Conservation (phyloP, 2,888 invertebrate genomes). For the Odontocerum albicorne region DNA sequence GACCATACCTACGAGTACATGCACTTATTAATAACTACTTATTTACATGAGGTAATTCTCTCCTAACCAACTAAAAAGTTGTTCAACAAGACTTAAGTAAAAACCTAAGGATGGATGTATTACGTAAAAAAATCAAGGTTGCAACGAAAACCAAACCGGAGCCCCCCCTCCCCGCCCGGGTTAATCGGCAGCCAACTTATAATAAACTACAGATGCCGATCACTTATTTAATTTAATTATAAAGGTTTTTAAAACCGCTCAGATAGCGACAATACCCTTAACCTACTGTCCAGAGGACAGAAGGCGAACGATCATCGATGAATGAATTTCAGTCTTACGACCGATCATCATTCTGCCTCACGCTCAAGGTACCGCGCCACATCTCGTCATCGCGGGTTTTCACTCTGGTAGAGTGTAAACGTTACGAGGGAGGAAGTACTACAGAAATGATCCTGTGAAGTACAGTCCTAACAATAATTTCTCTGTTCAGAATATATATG, state of each 20-base stretch:
- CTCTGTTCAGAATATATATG: neutral
- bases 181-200: no score
- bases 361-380: conserved; percentile 39
- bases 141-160: no score
- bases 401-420: conserved; percentile 33
- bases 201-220: no score
- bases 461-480: conserved; percentile 29
- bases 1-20: no score
- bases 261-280: conserved; percentile 33
- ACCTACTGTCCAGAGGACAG: conserved; percentile 20
- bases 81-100: no score
- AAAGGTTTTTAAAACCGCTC: conserved; percentile 34
- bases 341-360: conserved; percentile 35
- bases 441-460: conserved; percentile 37
- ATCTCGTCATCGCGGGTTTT: conserved; percentile 37
- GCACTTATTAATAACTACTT: no score
- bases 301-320: conserved; percentile 36
- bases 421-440: conserved; percentile 35
- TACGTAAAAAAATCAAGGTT: no score
- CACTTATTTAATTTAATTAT: no score
- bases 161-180: no score
- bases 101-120: no score
- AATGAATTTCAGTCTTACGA: neutral
- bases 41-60: no score
- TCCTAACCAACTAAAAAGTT: no score